A percentile compares a stretch with the other conserved stretches of the same genome.
These are phyloP conservation scores for Chionoecetes opilio DNA, from an alignment of 1,140 invertebrate species.

Conservation along the genomic window DNA sequence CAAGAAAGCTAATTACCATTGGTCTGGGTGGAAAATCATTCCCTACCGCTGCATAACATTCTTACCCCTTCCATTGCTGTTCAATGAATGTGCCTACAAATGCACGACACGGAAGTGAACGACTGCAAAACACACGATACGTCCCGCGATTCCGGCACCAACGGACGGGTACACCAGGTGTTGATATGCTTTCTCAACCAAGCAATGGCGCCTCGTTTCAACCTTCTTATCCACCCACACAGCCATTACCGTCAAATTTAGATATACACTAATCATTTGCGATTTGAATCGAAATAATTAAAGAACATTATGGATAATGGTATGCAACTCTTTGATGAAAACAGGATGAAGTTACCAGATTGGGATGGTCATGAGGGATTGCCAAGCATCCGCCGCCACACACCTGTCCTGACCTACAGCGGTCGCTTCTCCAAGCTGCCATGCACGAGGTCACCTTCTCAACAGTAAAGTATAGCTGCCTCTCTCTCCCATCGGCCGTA, in stretches of 20 bases:
- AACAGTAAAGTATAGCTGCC: neutral
- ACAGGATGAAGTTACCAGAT: neutral
- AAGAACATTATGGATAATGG: neutral
- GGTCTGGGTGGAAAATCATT: neutral
- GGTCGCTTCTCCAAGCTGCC: neutral
- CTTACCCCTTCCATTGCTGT: neutral
- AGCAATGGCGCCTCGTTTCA: neutral
- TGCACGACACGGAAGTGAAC: neutral
- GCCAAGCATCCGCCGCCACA: neutral
- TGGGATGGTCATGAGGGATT: neutral
- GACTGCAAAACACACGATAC: neutral
- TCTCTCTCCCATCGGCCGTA: neutral
- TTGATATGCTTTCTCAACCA: neutral
- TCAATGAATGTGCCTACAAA: neutral
- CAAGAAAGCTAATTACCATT: neutral
- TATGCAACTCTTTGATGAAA: neutral
- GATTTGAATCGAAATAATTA: neutral
- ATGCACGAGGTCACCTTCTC: neutral
- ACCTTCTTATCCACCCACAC: neutral
- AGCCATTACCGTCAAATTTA: neutral
- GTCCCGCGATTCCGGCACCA: neutral
- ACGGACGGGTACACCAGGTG: neutral
- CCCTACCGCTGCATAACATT: neutral
- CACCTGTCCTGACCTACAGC: conserved; percentile 48
- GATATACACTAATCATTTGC: neutral